Evolutionary conservation across 1,140 invertebrate genomes (phyloP).

Genomic region (Brachionus sp.): DNA sequence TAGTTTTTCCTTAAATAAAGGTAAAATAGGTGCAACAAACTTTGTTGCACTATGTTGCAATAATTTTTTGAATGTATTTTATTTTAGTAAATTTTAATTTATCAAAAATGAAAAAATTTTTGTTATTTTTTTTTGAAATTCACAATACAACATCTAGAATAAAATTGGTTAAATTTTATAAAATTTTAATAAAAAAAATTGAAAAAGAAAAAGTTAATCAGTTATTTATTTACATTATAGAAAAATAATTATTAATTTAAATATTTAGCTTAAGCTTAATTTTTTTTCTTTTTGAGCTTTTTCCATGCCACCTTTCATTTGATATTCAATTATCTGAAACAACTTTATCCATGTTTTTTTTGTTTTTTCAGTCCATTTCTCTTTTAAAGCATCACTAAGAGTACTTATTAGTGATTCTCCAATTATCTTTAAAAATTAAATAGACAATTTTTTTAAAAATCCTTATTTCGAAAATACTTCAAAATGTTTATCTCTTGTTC

Average conservation of each 20-base stretch:
- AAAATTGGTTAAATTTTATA: too few relatives aligned
- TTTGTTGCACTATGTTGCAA: too few relatives aligned
- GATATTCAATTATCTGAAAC: slow-evolving; percentile 32
- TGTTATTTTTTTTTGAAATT: too few relatives aligned
- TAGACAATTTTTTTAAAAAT: background rate
- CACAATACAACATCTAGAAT: too few relatives aligned
- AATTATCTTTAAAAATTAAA: background rate
- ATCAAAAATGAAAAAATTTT: too few relatives aligned
- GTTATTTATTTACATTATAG: too few relatives aligned
- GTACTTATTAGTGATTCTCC: slow-evolving; percentile 6
- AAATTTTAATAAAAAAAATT: too few relatives aligned
- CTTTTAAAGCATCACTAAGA: slow-evolving; percentile 10
- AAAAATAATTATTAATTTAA: background rate
- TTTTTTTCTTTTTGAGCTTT: background rate
- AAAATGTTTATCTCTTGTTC: slow-evolving; percentile 13
- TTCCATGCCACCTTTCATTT: slow-evolving; percentile 16
- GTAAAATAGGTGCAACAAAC: too few relatives aligned
- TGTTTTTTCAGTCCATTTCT: slow-evolving; percentile 28
- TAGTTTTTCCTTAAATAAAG: too few relatives aligned
- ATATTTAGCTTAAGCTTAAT: background rate
- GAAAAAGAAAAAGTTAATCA: too few relatives aligned
- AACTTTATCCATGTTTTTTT: slow-evolving; percentile 12
- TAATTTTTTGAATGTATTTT: too few relatives aligned
- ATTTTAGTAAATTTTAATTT: too few relatives aligned
- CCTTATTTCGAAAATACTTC: background rate